Evolutionary conservation across 1,140 invertebrate genomes (phyloP), one percentile per base, ranked within the genome.

Genomic region (Drosophila bocqueti): DNA sequence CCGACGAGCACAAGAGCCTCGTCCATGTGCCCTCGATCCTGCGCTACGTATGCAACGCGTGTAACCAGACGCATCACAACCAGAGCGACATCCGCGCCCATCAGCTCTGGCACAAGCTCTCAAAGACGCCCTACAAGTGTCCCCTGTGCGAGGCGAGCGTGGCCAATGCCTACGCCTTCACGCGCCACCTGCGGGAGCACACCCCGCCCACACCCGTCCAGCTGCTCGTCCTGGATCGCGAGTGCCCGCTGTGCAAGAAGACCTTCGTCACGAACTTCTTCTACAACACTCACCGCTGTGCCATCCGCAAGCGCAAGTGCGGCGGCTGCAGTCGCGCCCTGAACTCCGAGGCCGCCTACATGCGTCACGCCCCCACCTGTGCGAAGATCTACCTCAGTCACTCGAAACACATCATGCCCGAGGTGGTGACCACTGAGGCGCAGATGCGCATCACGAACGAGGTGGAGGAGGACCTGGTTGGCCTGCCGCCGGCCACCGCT

Each of bases 81-180:
- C 75, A 60, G 18, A 79, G 73, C 54, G 92, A 93, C 54, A 89
- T 93, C 3, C 91, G 90, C 24, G 81, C 84, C 36, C 92, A 93
- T 68, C 87, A 93, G 42, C 52, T 93, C 40, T 93, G 92, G 92
- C 92, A 93, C 66, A 92, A 92, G 47, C 76, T 93, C 9, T 91
- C 89, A 1, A 93, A 92, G 59, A 91, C 92, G 10, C 91, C 92
- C 1, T 93, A 89, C 52, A 77, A 79, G 47, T 93, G 92, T 46
- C 83, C 83, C 1, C 40, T 83, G 26, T 93, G 92, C 65, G 72
- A 84, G 2, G 43, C 65, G 4, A 79, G 46, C 29, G 49, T 91
- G 31, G 59, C 79, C 3, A 92, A 79, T 47, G 82, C 73, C 16
- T 91, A 92, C 50, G 79, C 89, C 40, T 82, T 75, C 42, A 58